Conservation (phyloP, 2,797 vertebrate species). For the Melanotaenia boesemani region DNA sequence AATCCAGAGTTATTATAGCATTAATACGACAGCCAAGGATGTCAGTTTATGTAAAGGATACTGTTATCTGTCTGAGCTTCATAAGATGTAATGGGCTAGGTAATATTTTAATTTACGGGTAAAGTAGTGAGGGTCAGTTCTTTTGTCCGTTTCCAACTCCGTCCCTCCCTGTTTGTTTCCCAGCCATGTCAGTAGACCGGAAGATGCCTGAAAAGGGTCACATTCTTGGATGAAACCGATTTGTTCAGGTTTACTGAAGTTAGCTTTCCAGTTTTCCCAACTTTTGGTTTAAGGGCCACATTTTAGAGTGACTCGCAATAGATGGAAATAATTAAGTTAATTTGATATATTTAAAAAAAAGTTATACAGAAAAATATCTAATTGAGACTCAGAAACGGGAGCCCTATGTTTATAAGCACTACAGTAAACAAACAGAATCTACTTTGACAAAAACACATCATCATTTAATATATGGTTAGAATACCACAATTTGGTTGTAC, state of each 20-base stretch:
- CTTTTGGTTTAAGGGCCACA: conserved; percentile 20
- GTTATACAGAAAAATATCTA: too few relatives aligned
- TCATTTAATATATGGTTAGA: too few relatives aligned
- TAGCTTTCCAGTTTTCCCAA: conserved; percentile 27
- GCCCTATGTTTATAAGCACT: too few relatives aligned
- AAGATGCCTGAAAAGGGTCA: conserved; percentile 60
- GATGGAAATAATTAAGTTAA: not conserved
- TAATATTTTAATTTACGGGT: not conserved
- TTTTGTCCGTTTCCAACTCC: not conserved
- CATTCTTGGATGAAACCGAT: conserved; percentile 68
- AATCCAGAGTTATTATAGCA: conserved; percentile 3
- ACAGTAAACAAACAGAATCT: too few relatives aligned
- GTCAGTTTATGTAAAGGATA: not conserved
- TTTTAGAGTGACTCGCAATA: not conserved
- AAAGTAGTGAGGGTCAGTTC: not conserved
- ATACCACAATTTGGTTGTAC: not conserved
- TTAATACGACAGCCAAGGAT: not conserved
- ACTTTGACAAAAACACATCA: too few relatives aligned
- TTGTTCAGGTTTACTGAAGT: conserved; percentile 58
- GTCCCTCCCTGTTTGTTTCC: conserved; percentile 19
- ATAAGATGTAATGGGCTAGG: not conserved
- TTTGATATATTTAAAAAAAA: not conserved
- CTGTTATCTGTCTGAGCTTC: not conserved
- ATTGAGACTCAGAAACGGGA: too few relatives aligned
- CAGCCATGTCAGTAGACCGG: conserved; percentile 58